Conservation (phyloP, 1,140 invertebrate genomes). For the Tetramorium simillimum region DNA sequence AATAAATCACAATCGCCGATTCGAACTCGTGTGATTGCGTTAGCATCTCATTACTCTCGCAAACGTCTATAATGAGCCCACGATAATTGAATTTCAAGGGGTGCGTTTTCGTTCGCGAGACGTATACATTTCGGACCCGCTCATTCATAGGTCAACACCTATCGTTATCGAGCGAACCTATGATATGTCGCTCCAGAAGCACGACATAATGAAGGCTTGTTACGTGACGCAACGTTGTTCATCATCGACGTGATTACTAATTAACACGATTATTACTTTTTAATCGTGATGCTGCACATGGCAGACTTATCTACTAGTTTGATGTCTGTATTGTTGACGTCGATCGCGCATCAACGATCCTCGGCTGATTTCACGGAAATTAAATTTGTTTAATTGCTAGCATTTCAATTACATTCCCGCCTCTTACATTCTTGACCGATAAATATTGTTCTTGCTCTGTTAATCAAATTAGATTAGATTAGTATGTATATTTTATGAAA, state of each 20-base stretch:
- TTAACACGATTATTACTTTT: constrained; percentile 46
- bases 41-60: constrained; percentile 56
- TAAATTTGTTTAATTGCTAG: constrained; percentile 8
- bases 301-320: constrained; percentile 27
- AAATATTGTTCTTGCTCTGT: neutral
- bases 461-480: neutral
- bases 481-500: too few relatives aligned
- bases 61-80: constrained; percentile 35
- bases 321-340: neutral
- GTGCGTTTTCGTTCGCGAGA: constrained; percentile 55
- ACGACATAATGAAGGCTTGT: constrained; percentile 53
- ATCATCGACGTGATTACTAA: constrained; percentile 1
- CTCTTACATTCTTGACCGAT: neutral
- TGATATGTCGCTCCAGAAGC: constrained; percentile 37
- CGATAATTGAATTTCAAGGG: constrained; percentile 58
- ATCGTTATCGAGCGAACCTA: constrained; percentile 56
- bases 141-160: constrained; percentile 65
- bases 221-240: constrained; percentile 13
- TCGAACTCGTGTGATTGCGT: constrained; percentile 49
- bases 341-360: neutral
- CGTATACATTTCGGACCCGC: neutral
- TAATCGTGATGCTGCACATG: neutral
- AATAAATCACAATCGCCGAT: constrained; percentile 58
- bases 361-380: constrained; percentile 28
- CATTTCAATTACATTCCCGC: neutral